Evolutionary conservation across 1,140 invertebrate species (phyloP), one percentile per base, ranked within the genome.

Genomic region (Rhynchophorus ferrugineus): DNA sequence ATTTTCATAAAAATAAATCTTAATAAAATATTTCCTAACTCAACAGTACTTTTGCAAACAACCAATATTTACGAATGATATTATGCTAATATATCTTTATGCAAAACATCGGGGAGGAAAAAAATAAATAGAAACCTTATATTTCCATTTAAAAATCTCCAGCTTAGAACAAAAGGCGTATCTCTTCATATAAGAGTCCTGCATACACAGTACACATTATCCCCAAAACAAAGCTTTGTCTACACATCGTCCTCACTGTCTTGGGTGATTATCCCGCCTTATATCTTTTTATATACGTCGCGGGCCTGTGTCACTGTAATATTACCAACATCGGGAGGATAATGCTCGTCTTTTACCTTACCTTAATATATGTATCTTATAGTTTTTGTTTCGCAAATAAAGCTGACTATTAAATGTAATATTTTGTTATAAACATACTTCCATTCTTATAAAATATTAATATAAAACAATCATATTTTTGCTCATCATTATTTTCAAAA

Each of bases 191-290:
- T 49, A 49, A 49, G 42, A 22, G 47, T 14, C 9, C 20, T 37
- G 47, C 47, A 49, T 49, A 49, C 19, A 49, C 47, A 49, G 47
- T 34, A 49, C 47, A 49, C 38, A 49, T 49, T 49, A 49, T 49
- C 47, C 47, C 47, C 47, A 49, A 49, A 49, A 41, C 47, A 49
- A 49, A 49, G 47, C 47, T 49, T 49, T 49, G 47, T 49, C 47
- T 49, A 49, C 47, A 49, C 47, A 49, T 49, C 47, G 47, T 49
- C 47, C 36, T 41, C 17, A 42, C 22, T 49, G 39, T 49, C 37
- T 49, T 22, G 22, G n/a, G 47, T 49, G 47, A 49, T 49, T 49
- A 49, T 49, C 47, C 39, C 42, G 37, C 37, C 47, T 19, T 17
- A 24, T 39, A 34, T 49, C 47, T 49, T 49, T 49, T 49, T 49